Percentiles rank a stretch among this genome's conserved stretches.
phyloP scores from a whole-genome alignment of 2,797 vertebrate species.

The Lepidocolaptes lacrymiger region DNA sequence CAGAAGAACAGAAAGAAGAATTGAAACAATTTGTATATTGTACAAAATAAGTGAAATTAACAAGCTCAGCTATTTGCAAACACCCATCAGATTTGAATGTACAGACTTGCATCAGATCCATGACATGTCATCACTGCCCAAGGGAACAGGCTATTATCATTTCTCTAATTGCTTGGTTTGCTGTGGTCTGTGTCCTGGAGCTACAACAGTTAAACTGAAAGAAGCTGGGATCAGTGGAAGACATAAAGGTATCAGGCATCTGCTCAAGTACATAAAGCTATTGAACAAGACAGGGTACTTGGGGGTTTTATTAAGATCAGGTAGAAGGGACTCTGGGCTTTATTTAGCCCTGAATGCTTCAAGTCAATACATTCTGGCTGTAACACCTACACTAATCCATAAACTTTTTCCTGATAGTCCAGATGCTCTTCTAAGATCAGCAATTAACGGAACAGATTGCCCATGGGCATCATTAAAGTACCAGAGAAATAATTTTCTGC shows the following conservation, averaged over 20 bases:
- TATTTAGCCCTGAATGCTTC: background rate
- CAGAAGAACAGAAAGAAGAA: slow-evolving; percentile 9
- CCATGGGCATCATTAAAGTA: background rate
- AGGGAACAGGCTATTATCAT: background rate
- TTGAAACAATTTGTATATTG: background rate
- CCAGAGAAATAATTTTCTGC: background rate
- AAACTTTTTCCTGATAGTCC: background rate
- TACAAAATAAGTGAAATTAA: background rate
- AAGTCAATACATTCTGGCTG: background rate
- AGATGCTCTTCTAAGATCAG: background rate
- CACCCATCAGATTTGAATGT: background rate
- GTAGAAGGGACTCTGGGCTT: background rate
- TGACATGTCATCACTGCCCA: background rate
- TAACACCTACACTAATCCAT: slow-evolving; percentile 4
- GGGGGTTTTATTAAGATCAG: slow-evolving; percentile 12
- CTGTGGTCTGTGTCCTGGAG: background rate
- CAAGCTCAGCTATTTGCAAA: background rate
- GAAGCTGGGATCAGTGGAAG: background rate
- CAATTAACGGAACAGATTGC: slow-evolving; percentile 1
- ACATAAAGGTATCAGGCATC: background rate
- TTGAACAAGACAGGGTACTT: background rate
- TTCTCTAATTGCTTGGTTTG: background rate
- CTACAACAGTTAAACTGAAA: background rate
- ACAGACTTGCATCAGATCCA: background rate
- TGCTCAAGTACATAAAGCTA: background rate